These are phyloP conservation scores for Okapia johnstoni DNA, from an alignment of 2,113 vertebrate genomes.

Conservation along the genomic window DNA sequence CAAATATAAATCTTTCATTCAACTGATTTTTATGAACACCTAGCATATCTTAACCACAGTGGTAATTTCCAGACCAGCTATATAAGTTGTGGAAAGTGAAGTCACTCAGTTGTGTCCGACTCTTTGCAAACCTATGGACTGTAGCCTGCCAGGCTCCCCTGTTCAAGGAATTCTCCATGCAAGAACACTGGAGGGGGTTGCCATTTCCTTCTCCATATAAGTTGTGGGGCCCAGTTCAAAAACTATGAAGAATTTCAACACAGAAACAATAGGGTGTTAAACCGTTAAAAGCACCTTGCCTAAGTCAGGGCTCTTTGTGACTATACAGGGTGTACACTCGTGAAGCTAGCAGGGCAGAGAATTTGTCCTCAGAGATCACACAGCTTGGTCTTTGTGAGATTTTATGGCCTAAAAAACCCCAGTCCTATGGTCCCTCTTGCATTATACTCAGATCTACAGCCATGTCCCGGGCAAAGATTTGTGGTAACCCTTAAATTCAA, in stretches of 20 bases:
- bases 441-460: neutral
- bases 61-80: neutral
- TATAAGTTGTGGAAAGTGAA: neutral
- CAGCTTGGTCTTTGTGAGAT: neutral
- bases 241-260: neutral
- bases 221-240: neutral
- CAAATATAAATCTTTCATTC: neutral
- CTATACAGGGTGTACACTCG: accelerated
- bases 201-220: neutral
- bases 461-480: neutral
- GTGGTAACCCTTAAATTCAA: neutral
- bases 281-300: neutral
- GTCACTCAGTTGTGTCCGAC: neutral
- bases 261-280: neutral
- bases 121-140: neutral
- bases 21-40: neutral
- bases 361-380: neutral
- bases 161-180: neutral
- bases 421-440: neutral
- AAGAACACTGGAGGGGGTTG: neutral
- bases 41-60: neutral
- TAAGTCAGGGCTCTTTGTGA: neutral
- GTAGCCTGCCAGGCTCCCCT: neutral
- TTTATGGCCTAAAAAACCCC: neutral
- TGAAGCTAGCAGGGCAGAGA: neutral